Evolutionary conservation across 2,113 vertebrate species (phyloP).

Genomic region (Eidolon helvum): DNA sequence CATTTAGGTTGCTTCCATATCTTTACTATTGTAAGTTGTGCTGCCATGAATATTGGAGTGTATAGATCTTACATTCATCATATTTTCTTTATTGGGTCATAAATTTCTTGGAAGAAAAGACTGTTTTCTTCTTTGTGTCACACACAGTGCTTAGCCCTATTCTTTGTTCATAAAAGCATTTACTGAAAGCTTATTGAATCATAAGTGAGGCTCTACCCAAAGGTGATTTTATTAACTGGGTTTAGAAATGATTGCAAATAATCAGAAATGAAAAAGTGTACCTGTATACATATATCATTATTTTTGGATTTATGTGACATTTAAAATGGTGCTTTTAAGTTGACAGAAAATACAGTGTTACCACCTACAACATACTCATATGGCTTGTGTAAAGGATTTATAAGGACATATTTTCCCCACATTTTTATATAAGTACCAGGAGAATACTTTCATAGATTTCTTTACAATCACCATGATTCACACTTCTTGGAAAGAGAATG

Average conservation of each 20-base stretch:
- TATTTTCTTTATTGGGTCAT: background rate
- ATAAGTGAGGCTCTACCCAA: background rate
- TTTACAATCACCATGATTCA: background rate
- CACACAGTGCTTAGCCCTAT: background rate
- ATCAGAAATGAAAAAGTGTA: background rate
- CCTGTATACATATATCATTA: background rate
- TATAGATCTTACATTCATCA: background rate
- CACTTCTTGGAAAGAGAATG: background rate
- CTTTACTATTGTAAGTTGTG: too few species aligned
- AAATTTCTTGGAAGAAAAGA: background rate
- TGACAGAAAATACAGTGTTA: background rate
- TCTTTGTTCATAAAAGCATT: background rate
- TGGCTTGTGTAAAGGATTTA: background rate
- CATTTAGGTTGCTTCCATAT: too few species aligned
- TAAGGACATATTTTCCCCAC: background rate
- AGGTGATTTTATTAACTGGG: conserved; percentile 4
- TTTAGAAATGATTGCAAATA: background rate
- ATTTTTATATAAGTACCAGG: background rate
- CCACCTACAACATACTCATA: background rate
- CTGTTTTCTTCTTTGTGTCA: background rate
- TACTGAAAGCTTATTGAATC: background rate
- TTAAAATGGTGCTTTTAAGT: background rate
- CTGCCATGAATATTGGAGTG: too few species aligned
- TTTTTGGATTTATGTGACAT: background rate
- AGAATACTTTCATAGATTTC: conserved; percentile 14